A percentile compares a stretch with the other conserved stretches of the same genome.
Conservation (phyloP, 2,113 vertebrate genomes). For the Dicrurus megarhynchus region DNA sequence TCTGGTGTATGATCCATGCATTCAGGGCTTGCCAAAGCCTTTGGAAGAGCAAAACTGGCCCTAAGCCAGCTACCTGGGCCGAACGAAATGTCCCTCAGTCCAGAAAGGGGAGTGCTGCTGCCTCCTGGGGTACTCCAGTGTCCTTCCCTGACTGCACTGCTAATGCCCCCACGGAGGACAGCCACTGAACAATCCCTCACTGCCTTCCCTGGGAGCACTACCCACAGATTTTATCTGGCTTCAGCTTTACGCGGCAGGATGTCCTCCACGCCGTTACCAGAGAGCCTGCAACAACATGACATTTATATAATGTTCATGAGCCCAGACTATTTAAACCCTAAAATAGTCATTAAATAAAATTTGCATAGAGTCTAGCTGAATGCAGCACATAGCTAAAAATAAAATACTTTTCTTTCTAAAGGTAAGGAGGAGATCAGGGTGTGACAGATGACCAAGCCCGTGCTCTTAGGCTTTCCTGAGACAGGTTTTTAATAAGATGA, state of each 20-base stretch:
- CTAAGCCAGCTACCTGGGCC: background rate
- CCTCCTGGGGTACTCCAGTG: background rate
- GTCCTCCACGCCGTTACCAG: rapidly evolving
- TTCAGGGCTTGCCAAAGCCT: background rate
- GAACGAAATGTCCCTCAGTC: rapidly evolving
- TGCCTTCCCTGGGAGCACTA: background rate
- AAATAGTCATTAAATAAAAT: constrained; percentile 47
- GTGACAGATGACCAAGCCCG: background rate
- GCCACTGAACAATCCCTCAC: background rate
- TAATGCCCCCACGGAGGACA: background rate
- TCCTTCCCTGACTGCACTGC: background rate
- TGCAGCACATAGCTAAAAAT: constrained; percentile 11
- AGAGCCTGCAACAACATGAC: background rate
- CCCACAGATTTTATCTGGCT: background rate
- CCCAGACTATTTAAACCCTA: background rate
- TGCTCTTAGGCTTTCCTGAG: background rate
- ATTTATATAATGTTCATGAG: background rate
- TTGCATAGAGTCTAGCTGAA: constrained; percentile 26
- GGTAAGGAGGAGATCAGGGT: background rate
- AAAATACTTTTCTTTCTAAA: background rate
- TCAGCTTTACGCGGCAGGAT: background rate
- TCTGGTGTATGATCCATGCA: background rate
- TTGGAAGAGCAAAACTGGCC: background rate
- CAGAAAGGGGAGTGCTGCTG: background rate
- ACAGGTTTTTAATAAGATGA: constrained; percentile 1